A percentile compares a stretch with the other conserved stretches of the same genome.
These are phyloP conservation scores for Slavum lentiscoides DNA, from an alignment of 2,888 invertebrate species.

Conservation along the genomic window DNA sequence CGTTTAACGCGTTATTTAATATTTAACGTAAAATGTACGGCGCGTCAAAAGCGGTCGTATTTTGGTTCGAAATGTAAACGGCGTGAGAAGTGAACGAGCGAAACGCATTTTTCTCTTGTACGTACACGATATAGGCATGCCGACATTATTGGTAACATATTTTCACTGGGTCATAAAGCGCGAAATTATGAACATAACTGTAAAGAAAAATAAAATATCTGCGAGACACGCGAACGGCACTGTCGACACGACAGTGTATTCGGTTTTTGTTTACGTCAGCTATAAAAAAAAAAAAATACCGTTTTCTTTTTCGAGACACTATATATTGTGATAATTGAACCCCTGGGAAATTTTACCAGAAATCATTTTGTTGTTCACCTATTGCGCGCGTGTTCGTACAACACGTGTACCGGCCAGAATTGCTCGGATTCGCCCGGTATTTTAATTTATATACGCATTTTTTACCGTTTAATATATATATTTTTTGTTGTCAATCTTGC, in stretches of 20 bases:
- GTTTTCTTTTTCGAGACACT: not conserved
- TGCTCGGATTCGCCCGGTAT: too few relatives aligned
- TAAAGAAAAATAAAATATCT: not conserved
- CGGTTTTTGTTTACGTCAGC: not conserved
- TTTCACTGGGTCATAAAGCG: not conserved
- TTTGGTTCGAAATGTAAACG: too few relatives aligned
- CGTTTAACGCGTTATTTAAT: too few relatives aligned
- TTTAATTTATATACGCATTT: too few relatives aligned
- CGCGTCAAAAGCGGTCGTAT: too few relatives aligned
- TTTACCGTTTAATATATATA: too few relatives aligned
- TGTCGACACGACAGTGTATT: not conserved
- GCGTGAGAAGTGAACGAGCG: too few relatives aligned
- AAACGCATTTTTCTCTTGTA: not conserved
- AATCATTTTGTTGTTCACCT: not conserved
- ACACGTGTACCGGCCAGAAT: too few relatives aligned
- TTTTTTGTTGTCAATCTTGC: too few relatives aligned
- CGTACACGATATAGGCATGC: not conserved
- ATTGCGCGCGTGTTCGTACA: too few relatives aligned
- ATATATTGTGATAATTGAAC: constrained; percentile 6
- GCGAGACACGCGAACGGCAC: not conserved
- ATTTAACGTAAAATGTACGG: too few relatives aligned
- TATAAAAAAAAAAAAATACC: not conserved
- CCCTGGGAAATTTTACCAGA: constrained; percentile 22
- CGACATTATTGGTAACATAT: constrained; percentile 1
- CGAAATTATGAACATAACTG: constrained; percentile 25